phyloP scores from a whole-genome alignment of 2,113 vertebrate species.

The Catharus bicknelli region DNA sequence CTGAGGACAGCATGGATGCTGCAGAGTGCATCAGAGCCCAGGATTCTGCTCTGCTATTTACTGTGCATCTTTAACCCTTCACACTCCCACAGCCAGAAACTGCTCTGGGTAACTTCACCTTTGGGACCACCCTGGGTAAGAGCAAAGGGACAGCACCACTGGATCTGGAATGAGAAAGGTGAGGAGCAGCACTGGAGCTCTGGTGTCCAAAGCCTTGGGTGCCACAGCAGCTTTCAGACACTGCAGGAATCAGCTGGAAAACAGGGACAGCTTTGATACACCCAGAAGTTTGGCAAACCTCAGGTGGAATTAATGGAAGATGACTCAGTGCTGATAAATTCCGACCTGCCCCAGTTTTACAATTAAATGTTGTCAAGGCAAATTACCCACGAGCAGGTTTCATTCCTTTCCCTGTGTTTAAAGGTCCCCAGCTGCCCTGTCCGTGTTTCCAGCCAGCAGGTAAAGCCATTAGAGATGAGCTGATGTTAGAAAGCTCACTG shows the following conservation, averaged over 20 bases:
- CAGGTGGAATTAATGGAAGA: background rate
- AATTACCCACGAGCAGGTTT: background rate
- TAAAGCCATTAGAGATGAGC: background rate
- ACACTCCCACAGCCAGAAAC: background rate
- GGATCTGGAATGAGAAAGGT: rapidly evolving
- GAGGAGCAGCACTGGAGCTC: background rate
- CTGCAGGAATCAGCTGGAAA: rapidly evolving
- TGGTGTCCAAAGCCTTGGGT: background rate
- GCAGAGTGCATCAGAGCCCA: background rate
- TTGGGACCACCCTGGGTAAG: rapidly evolving
- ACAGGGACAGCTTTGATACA: background rate
- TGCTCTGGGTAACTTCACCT: background rate
- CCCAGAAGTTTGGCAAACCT: background rate
- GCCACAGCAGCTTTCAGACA: background rate
- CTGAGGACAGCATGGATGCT: background rate
- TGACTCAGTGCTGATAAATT: background rate
- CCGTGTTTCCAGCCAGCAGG: rapidly evolving
- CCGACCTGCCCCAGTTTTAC: background rate
- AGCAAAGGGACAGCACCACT: background rate
- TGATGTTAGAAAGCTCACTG: background rate
- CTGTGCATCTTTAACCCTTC: conserved; percentile 4
- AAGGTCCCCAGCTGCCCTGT: too few relatives aligned
- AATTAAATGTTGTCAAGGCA: background rate
- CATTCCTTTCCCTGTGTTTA: background rate
- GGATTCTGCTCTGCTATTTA: background rate